Conservation (phyloP, 2,888 invertebrate genomes). For the Oscheius myriophilus region DNA sequence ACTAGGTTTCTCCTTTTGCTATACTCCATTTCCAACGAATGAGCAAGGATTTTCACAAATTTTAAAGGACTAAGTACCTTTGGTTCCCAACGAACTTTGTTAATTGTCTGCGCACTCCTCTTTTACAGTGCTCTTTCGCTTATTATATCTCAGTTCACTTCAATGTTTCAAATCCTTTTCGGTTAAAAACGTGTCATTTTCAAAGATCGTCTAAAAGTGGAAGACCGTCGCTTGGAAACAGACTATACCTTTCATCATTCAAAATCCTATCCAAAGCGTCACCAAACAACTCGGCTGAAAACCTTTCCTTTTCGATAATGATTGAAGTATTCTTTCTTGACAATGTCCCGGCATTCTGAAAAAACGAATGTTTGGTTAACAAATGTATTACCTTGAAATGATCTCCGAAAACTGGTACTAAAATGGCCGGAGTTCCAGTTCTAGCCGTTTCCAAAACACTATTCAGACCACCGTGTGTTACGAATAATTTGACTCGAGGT, state of each 20-base stretch:
- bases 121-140: no score
- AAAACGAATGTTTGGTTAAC: background rate
- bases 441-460: constrained; percentile 23
- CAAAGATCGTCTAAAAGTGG: no score
- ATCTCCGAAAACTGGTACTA: constrained; percentile 25
- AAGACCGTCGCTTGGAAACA: no score
- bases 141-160: no score
- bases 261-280: background rate
- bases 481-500: constrained; percentile 16
- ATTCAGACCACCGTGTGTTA: constrained; percentile 24
- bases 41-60: no score
- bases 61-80: no score
- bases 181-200: no score
- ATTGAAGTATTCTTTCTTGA: constrained; percentile 6
- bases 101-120: no score
- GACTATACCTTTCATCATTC: background rate
- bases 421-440: constrained; percentile 14
- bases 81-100: no score
- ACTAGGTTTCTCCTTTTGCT: no score
- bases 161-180: no score
- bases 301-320: constrained; percentile 4
- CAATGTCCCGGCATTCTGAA: constrained; percentile 7
- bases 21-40: no score
- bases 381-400: constrained; percentile 17
- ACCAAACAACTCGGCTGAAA: background rate